Evolutionary conservation across 1,140 invertebrate species (phyloP).

Genomic region (Caenorhabditis inopinata): DNA sequence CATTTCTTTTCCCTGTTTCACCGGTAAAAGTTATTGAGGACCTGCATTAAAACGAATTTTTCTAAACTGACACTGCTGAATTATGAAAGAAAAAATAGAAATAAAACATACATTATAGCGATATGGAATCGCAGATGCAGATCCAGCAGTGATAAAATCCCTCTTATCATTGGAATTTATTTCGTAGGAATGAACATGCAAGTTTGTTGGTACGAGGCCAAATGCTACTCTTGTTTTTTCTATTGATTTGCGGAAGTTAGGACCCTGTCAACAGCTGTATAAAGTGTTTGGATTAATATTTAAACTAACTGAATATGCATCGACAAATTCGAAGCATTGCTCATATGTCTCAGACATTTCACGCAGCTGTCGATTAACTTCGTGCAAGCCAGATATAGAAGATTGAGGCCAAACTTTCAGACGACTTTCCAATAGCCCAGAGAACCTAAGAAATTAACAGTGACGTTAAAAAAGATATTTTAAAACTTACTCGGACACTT

Average conservation of each 20-base stretch:
- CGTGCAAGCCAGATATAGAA: neutral
- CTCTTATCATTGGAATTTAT: neutral
- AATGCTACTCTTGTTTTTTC: slow-evolving; percentile 44
- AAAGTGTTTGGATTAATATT: too few species aligned
- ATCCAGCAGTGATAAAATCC: slow-evolving; percentile 35
- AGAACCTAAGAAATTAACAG: slow-evolving; percentile 27
- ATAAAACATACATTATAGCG: slow-evolving; percentile 15
- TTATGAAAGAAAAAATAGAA: neutral
- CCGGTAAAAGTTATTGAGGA: too few species aligned
- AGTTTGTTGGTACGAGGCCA: slow-evolving; percentile 39
- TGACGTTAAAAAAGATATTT: too few species aligned
- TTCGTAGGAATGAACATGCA: slow-evolving; percentile 35
- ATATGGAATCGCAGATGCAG: slow-evolving; percentile 27
- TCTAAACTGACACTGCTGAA: neutral
- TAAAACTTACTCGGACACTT: slow-evolving; percentile 30
- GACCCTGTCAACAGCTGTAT: too few species aligned
- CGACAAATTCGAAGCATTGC: slow-evolving; percentile 40
- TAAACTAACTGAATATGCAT: slow-evolving; percentile 22
- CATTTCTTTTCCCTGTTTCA: too few species aligned
- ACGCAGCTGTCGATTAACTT: slow-evolving; percentile 7
- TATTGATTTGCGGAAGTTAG: slow-evolving; percentile 34
- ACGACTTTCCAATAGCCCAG: slow-evolving; percentile 18
- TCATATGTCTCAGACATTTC: slow-evolving; percentile 41
- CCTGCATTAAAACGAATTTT: too few species aligned
- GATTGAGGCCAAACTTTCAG: slow-evolving; percentile 6